phyloP scores from a whole-genome alignment of 2,888 invertebrate species.

The Eupithecia centaureata region DNA sequence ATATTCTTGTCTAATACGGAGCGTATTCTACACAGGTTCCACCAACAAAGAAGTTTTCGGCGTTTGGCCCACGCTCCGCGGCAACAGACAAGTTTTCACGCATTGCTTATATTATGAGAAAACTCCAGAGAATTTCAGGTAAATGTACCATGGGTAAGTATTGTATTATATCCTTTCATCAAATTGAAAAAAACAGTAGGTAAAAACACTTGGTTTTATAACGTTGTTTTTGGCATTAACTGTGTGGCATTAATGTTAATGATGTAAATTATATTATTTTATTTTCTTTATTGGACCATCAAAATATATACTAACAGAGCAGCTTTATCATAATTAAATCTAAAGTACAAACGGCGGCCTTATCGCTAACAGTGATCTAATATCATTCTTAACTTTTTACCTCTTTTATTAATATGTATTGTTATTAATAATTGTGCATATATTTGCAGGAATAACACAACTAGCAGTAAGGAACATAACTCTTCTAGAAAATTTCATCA shows the following conservation, averaged over 20 bases:
- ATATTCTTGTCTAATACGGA: conserved; percentile 30
- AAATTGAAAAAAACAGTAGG: background rate
- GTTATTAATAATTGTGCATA: background rate
- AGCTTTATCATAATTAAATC: too few relatives aligned
- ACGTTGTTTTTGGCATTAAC: too few relatives aligned
- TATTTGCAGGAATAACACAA: conserved; percentile 68
- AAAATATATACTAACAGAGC: too few relatives aligned
- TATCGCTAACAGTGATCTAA: too few relatives aligned
- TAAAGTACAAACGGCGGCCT: too few relatives aligned
- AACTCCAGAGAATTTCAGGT: conserved; percentile 22
- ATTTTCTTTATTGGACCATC: too few relatives aligned
- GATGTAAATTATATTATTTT: too few relatives aligned
- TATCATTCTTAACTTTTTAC: too few relatives aligned
- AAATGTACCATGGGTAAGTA: conserved; percentile 23
- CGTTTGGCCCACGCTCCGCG: conserved; percentile 44
- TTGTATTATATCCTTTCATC: background rate
- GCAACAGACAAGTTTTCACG: conserved; percentile 44
- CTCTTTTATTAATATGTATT: too few relatives aligned
- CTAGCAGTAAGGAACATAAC: conserved; percentile 58
- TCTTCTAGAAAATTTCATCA: conserved; percentile 48
- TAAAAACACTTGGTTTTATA: background rate
- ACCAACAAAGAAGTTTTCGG: conserved; percentile 44
- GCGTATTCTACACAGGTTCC: conserved; percentile 46
- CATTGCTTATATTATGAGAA: conserved; percentile 48
- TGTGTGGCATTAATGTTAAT: background rate